Evolutionary conservation across 2,113 vertebrate genomes (phyloP), one percentile per base, ranked within the genome.

Genomic region (Oceanites oceanicus): DNA sequence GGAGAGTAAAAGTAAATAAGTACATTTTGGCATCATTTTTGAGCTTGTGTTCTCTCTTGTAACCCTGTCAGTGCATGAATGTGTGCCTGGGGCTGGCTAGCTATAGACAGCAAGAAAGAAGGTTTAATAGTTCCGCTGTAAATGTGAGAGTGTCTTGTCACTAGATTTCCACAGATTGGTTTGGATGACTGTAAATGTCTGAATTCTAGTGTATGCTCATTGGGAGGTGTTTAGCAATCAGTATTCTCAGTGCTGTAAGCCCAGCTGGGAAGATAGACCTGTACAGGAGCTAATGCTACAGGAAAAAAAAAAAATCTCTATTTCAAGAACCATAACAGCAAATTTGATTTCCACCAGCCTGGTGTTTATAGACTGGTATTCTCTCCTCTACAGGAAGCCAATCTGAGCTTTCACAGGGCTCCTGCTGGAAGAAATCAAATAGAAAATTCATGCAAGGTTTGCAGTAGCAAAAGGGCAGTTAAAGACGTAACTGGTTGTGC

Each of bases 281-380:
- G 86, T 34, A 30, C 61, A 63, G 63, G 50, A 90, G 58, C 59
- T 97, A 95, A 96, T 80, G 94, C 53, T 80, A 38, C n/a, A 30
- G 72, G 38, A 74, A 78, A 91, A 88, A 42, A 74, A 78, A 91
- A 88, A 87, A 38, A 30, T 71, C 45, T 91, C 73, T 73, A 50
- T 92, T 95, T 91, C 78, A 75, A 78, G 91, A 90, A 47, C 50
- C 34, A 5, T 79, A 92, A 92, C 20, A 50, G 90, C 85, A 96
- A 96, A 97, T 97, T 95, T 95, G 91, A 96, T 97, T 97, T 92
- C 73, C 58, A 74, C 75, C 85, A 95, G 90, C 58, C 82, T 66
- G 44, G 80, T 87, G 96, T 95, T 97, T 97, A 93, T 89, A 77
- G 89, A 72, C 34, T 22, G 86, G 75, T 53, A 40, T 52, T 96